phyloP scores from a whole-genome alignment of 2,113 vertebrate genomes.

The Eretmodus cyanostictus region DNA sequence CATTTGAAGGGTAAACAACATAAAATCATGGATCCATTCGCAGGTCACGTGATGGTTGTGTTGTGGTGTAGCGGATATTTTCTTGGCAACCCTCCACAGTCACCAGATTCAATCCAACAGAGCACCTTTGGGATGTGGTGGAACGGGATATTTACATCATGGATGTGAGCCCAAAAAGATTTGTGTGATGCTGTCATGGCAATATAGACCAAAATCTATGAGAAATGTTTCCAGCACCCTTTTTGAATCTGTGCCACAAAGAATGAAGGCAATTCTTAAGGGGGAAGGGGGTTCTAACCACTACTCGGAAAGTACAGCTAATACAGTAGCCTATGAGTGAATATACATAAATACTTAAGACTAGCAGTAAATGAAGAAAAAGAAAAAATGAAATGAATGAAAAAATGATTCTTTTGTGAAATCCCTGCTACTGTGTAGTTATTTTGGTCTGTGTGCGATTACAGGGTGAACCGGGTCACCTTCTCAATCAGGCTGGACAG shows the following conservation, averaged over 20 bases:
- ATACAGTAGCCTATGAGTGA: neutral
- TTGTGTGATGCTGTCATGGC: neutral
- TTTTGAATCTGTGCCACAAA: neutral
- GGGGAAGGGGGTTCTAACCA: neutral
- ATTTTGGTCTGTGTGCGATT: slow-evolving; percentile 45
- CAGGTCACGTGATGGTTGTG: neutral
- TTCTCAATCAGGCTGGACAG: neutral
- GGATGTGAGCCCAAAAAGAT: neutral
- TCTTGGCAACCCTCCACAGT: neutral
- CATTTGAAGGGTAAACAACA: neutral
- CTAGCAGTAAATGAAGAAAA: neutral
- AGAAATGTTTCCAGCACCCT: neutral
- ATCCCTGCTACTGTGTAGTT: neutral
- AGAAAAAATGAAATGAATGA: neutral
- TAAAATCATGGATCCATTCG: neutral
- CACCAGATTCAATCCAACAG: neutral
- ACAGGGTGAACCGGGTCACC: slow-evolving; percentile 15
- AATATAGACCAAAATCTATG: neutral
- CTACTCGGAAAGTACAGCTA: neutral
- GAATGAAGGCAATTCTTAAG: neutral
- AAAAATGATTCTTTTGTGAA: neutral
- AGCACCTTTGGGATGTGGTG: neutral
- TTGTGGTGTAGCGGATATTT: neutral
- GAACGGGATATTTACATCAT: neutral
- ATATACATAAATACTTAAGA: neutral